A percentile compares a stretch with the other conserved stretches of the same genome.
Evolutionary conservation across 2,797 vertebrate genomes (phyloP).

Genomic region (Enteromius afrohamiltoni): DNA sequence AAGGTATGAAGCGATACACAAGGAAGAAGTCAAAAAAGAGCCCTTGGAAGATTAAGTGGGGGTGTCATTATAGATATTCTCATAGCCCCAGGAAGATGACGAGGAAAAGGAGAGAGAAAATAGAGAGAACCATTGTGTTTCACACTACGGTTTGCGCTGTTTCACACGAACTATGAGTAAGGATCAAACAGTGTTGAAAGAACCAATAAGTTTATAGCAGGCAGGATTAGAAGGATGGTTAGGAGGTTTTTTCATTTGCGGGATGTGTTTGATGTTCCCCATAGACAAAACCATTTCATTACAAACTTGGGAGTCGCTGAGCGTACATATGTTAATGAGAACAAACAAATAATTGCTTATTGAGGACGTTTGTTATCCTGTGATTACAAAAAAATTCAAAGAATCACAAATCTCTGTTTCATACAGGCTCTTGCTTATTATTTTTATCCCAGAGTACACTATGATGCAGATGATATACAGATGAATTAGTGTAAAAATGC

Average conservation of each 20-base stretch:
- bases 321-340: constrained; percentile 50
- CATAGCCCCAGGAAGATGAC: constrained; percentile 25
- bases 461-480: no score
- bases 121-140: constrained; percentile 29
- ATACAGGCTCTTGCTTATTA: no score
- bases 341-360: constrained; percentile 13
- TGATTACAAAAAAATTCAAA: not conserved
- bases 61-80: constrained; percentile 41
- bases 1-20: constrained; percentile 24
- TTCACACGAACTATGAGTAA: constrained; percentile 71
- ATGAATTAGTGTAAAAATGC: not conserved
- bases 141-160: constrained; percentile 44
- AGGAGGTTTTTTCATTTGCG: constrained; percentile 62
- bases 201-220: constrained; percentile 67
- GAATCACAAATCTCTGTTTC: not conserved
- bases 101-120: constrained; percentile 10
- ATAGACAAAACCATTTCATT: constrained; percentile 58
- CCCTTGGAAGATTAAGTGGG: constrained; percentile 16
- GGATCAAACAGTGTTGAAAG: constrained; percentile 72
- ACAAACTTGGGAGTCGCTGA: constrained; percentile 49
- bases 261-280: constrained; percentile 67
- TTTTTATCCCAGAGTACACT: not conserved
- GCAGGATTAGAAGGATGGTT: constrained; percentile 71
- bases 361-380: not conserved
- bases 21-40: constrained; percentile 33